Conservation (phyloP, 2,888 invertebrate species). For the Nemotelus pantherinus region DNA sequence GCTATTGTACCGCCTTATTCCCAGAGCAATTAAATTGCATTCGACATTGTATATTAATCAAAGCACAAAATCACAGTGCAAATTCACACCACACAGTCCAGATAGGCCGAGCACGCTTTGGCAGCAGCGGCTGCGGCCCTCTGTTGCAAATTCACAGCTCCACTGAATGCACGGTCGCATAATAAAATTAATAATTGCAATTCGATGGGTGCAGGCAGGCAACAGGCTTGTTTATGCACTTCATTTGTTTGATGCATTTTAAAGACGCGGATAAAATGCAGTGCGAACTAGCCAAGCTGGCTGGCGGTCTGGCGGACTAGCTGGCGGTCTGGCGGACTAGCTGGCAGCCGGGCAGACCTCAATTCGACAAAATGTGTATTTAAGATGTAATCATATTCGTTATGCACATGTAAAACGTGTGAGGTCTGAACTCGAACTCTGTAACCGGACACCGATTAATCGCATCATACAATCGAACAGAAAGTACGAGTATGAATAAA, state of each 20-base stretch:
- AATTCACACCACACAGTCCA: neutral
- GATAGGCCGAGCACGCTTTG: too few relatives aligned
- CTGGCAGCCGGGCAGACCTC: conserved; percentile 23
- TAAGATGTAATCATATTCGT: conserved; percentile 1
- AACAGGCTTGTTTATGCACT: too few relatives aligned
- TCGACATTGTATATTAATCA: conserved; percentile 14
- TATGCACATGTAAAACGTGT: conserved; percentile 31
- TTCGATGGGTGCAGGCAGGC: neutral
- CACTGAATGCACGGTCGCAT: neutral
- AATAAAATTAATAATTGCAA: conserved; percentile 5
- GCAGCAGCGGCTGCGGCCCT: too few relatives aligned
- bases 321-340: neutral
- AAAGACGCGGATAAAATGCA: neutral
- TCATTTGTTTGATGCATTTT: neutral
- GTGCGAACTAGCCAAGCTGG: too few relatives aligned
- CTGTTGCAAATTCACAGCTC: too few relatives aligned
- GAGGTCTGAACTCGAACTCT: conserved; percentile 22
- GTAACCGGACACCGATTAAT: conserved; percentile 24
- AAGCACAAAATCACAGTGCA: neutral
- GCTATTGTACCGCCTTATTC: neutral
- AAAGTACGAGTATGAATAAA: neutral
- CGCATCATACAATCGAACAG: neutral
- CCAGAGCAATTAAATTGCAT: conserved; percentile 8
- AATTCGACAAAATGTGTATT: conserved; percentile 14
- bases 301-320: too few relatives aligned